Evolutionary conservation across 2,797 vertebrate species (phyloP), one percentile per base, ranked within the genome.

Genomic region (Xyrichtys novacula): DNA sequence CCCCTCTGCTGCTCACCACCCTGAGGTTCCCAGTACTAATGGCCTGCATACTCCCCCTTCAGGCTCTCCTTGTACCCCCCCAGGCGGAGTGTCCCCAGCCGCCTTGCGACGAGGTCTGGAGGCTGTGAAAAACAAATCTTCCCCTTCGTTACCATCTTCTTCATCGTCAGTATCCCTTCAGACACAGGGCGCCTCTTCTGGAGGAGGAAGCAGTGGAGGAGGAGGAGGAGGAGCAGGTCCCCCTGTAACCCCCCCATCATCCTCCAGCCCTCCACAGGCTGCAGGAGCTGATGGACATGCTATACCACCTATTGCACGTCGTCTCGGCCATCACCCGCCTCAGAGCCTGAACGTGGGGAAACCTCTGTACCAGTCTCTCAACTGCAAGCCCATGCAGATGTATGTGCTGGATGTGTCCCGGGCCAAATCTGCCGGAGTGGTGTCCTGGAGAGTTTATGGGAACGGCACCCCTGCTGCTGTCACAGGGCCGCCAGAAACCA

Each of bases 381-480:
- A 98, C 95, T 99, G 98, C 93, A 99, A 98, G 64, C 98, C 98
- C 85, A 99, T 99, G 98, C 98, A 99, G 94, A 99, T 99, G 98
- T 99, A 99, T 0, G 97, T 98, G 80, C 92, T 99, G 91, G 97
- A 99, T 84, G 92, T 99, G 81, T 96, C 96, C 26, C 94, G 93
- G 46, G 95, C 95, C 81, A 96, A 96, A 90, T 89, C 94, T 15
- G 87, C 86, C 0, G 93, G 93, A 0, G 90, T 94, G 6, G 97
- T 99, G 74, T 95, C 96, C 53, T 99, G 98, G 98, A 96, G 96
- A 82, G 92, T 97, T 17, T 97, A 98, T 20, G 95, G 91, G 16
- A 95, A 94, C 39, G 95, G 93, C 5, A 89, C 88, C 4, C 81
- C 91, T 0, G 78, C 88, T 2, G 96, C 96, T 0, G 96, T 98